Evolutionary conservation across 2,113 vertebrate species (phyloP).

Genomic region (Daboia siamensis): DNA sequence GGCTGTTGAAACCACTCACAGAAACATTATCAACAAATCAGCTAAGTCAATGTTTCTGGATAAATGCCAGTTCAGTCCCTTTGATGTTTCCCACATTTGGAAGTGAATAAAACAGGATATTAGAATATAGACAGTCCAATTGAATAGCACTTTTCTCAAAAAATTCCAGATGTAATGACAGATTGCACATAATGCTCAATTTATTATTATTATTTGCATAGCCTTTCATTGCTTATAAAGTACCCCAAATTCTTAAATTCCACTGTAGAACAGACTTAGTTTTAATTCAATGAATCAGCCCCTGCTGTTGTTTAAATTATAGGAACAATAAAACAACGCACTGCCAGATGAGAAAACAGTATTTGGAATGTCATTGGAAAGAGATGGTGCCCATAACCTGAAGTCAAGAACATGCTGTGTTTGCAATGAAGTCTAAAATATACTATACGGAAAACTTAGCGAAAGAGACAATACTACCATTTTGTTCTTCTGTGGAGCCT

Average conservation of each 20-base stretch:
- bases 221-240: neutral
- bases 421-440: neutral
- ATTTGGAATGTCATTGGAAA: slow-evolving; percentile 22
- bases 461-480: neutral
- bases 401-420: neutral
- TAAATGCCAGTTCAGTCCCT: neutral
- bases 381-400: neutral
- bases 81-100: neutral
- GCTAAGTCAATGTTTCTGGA: neutral
- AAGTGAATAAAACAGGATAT: slow-evolving; percentile 1
- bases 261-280: neutral
- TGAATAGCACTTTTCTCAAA: neutral
- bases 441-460: neutral
- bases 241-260: slow-evolving; percentile 15
- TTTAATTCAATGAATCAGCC: accelerated
- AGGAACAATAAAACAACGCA: slow-evolving; percentile 21
- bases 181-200: neutral
- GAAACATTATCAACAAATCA: neutral
- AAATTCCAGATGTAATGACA: neutral
- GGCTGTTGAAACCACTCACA: neutral
- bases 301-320: slow-evolving; percentile 16
- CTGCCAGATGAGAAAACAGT: slow-evolving; percentile 19
- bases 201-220: neutral
- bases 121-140: neutral
- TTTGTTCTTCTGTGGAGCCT: neutral